Conservation (phyloP, 2,888 invertebrate genomes). For the Drosophila eohydei region DNA sequence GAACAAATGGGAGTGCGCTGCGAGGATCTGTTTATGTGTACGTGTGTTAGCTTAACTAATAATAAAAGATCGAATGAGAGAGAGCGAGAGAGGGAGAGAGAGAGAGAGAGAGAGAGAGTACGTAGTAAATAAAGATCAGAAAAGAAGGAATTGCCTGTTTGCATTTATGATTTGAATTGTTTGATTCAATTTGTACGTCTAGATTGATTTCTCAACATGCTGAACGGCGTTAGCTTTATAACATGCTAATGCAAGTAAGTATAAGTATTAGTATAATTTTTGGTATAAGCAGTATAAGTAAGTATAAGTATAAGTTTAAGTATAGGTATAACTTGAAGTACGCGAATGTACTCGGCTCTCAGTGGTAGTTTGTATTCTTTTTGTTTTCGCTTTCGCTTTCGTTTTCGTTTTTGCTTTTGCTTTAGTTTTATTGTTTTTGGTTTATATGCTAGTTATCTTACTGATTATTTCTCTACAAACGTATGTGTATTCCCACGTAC, state of each 20-base stretch:
- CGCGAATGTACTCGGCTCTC: constrained; percentile 14
- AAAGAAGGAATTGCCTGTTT: constrained; percentile 7
- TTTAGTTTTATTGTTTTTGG: constrained; percentile 6
- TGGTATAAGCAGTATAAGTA: constrained; percentile 13
- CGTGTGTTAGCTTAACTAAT: background rate
- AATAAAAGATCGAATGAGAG: background rate
- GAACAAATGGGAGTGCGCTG: background rate
- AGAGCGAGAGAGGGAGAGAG: background rate
- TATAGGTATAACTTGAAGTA: constrained; percentile 20
- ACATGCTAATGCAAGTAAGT: constrained; percentile 29
- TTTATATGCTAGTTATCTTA: constrained; percentile 40
- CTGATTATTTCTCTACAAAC: constrained; percentile 24
- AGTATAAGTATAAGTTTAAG: constrained; percentile 20
- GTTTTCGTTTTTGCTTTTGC: background rate
- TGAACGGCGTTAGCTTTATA: constrained; percentile 10
- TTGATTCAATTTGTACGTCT: constrained; percentile 27
- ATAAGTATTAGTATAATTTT: constrained; percentile 4
- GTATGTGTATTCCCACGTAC: constrained; percentile 6
- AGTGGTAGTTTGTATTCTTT: constrained; percentile 17
- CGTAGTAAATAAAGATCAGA: constrained; percentile 5
- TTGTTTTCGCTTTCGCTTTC: constrained; percentile 1
- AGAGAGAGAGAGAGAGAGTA: constrained; percentile 1
- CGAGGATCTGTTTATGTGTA: background rate
- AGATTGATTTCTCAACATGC: background rate
- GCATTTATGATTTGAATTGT: constrained; percentile 16